Evolutionary conservation across 2,113 vertebrate species (phyloP), one percentile per base, ranked within the genome.

Genomic region (Struthidea cinerea): DNA sequence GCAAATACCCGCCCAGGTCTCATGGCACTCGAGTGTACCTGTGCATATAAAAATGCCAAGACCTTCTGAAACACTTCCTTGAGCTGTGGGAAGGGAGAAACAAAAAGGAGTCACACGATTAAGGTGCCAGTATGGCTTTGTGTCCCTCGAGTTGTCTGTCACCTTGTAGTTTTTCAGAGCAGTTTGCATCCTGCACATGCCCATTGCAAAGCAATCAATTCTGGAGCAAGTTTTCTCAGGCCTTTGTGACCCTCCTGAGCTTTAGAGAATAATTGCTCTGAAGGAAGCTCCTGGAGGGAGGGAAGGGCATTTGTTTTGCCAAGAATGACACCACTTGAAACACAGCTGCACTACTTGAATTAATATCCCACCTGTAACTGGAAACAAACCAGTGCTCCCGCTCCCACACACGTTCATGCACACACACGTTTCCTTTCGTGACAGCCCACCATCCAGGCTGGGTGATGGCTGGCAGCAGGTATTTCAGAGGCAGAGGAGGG

Each of bases 221-320:
- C 76, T 75, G 56, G 41, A 81, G 28, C 16, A 41, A 69, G 61
- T 50, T 80, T 80, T 94, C 47, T 59, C 11, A 55, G 57, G 41
- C 71, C 80, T 92, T 68, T 5, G 4, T 91, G 65, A 87, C 84
- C 76, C 42, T 84, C 12, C 28, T 1, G 39, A 84, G 74, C 79
- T 87, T 13, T 2, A 79, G 69, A 89, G 83, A 92, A 57, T 95
- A 90, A 93, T 83, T 90, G 63, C 68, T 93, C 68, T 67, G 64
- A 87, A 86, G 71, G 86, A 94, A 71, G 52, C 76, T 90, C 47
- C 60, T 81, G 71, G 64, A 74, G 71, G 56, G 52, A 87, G 77
- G 27, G 80, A 84, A 75, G 52, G 73, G 37, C 47, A 64, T 92
- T 93, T 93, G 60, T 84, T 91, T 96, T 86, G 71, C 67, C 79